A percentile compares a stretch with the other conserved stretches of the same genome.
These are phyloP conservation scores for Xiphophorus birchmanni DNA, from an alignment of 2,797 vertebrate genomes.

Conservation along the genomic window DNA sequence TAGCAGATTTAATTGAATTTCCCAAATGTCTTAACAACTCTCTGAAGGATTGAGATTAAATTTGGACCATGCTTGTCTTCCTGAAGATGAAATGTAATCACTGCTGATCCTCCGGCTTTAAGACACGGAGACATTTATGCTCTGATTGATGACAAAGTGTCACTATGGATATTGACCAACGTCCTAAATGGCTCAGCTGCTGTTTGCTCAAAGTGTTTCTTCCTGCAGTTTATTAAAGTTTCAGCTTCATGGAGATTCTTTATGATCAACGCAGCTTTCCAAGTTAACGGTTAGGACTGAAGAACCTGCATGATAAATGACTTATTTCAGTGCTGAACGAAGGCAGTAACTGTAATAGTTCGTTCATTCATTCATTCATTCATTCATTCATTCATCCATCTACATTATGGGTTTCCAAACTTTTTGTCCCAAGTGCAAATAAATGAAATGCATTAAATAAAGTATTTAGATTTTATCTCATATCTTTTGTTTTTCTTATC, in stretches of 20 bases:
- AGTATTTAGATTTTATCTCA: no score
- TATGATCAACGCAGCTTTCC: background rate
- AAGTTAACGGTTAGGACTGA: no score
- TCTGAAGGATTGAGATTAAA: constrained; percentile 5
- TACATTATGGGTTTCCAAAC: no score
- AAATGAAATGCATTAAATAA: no score
- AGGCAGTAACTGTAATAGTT: no score
- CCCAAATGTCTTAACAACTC: constrained; percentile 15
- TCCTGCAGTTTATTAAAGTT: background rate
- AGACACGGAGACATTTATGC: background rate
- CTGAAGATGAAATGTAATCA: constrained; percentile 15
- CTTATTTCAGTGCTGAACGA: no score
- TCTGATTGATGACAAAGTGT: constrained; percentile 8
- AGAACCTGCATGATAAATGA: no score
- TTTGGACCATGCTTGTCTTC: background rate
- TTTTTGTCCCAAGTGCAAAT: no score
- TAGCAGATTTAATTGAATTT: constrained; percentile 13
- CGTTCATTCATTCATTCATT: no score
- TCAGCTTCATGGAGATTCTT: background rate
- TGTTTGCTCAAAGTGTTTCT: background rate
- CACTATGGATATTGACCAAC: background rate
- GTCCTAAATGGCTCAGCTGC: background rate
- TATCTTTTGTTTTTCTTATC: no score
- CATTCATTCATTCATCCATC: no score
- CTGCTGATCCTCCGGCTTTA: constrained; percentile 1